These are phyloP conservation scores for Candoia aspera DNA, from an alignment of 2,113 vertebrate species.

Conservation along the genomic window DNA sequence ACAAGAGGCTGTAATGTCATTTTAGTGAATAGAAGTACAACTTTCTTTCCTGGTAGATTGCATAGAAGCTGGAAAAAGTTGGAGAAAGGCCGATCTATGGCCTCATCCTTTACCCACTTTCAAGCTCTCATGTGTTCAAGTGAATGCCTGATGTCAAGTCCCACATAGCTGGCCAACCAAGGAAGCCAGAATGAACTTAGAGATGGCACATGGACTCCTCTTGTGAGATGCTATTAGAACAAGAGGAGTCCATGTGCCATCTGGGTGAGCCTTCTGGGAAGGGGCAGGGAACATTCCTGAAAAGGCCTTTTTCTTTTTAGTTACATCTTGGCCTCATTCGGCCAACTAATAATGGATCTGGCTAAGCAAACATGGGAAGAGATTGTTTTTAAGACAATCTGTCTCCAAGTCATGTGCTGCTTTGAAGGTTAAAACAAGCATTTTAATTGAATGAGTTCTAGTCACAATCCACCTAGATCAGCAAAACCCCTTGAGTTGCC, in stretches of 20 bases:
- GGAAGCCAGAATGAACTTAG: neutral
- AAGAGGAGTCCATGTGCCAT: too few species aligned
- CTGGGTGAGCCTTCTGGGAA: neutral
- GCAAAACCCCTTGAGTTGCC: neutral
- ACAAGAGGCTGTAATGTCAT: neutral
- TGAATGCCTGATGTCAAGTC: neutral
- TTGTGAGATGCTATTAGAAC: too few species aligned
- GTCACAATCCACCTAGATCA: neutral
- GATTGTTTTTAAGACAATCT: neutral
- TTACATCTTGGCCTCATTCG: neutral
- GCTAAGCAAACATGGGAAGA: neutral
- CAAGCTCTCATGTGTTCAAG: neutral
- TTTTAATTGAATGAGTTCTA: neutral
- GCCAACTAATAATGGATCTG: neutral
- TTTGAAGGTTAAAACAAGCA: neutral
- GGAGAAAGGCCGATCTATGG: neutral
- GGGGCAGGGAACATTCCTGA: neutral
- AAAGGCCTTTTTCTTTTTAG: neutral
- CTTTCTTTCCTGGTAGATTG: neutral
- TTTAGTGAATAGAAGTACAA: neutral
- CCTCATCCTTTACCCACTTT: neutral
- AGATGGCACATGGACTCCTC: neutral
- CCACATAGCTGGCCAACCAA: neutral
- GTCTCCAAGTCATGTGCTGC: neutral
- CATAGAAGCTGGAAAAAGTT: neutral